Evolutionary conservation across 2,888 invertebrate genomes (phyloP).

Genomic region (Pollenia labialis): DNA sequence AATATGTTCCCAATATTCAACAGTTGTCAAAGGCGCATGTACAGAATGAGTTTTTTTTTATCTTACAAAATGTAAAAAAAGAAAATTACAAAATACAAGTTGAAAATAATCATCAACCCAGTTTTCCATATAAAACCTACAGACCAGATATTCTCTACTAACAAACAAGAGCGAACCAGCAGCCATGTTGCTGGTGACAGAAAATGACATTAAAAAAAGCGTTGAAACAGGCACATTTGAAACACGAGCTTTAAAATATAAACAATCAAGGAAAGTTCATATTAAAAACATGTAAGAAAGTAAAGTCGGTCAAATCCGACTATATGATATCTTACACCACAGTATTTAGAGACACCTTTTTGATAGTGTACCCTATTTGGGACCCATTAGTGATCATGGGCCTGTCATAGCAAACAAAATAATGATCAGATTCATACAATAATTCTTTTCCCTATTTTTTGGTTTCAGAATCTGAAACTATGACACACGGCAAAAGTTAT

Average conservation of each 20-base stretch:
- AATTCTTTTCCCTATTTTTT: too few species aligned
- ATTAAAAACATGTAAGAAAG: neutral
- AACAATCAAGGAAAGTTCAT: neutral
- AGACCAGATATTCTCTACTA: slow-evolving; percentile 8
- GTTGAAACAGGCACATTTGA: slow-evolving; percentile 21
- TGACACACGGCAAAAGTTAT: too few species aligned
- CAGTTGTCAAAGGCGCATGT: slow-evolving; percentile 69
- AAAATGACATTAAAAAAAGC: slow-evolving; percentile 1
- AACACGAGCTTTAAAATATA: neutral
- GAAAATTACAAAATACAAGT: slow-evolving; percentile 20
- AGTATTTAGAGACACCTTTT: too few species aligned
- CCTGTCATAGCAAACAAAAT: too few species aligned
- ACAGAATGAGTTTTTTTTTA: slow-evolving; percentile 29
- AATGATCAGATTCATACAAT: too few species aligned
- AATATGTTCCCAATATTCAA: slow-evolving; percentile 54
- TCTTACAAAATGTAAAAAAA: slow-evolving; percentile 12
- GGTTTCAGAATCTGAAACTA: too few species aligned
- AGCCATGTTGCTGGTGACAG: neutral
- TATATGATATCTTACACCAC: too few species aligned
- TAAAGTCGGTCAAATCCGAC: too few species aligned
- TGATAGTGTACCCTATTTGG: too few species aligned
- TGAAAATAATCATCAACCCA: slow-evolving; percentile 66
- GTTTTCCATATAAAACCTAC: slow-evolving; percentile 74
- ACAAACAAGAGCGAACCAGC: too few species aligned
- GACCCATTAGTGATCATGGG: too few species aligned